Base-by-base conservation (phyloP, 2,888 invertebrate species). In the Caradrina kadenii region DNA sequence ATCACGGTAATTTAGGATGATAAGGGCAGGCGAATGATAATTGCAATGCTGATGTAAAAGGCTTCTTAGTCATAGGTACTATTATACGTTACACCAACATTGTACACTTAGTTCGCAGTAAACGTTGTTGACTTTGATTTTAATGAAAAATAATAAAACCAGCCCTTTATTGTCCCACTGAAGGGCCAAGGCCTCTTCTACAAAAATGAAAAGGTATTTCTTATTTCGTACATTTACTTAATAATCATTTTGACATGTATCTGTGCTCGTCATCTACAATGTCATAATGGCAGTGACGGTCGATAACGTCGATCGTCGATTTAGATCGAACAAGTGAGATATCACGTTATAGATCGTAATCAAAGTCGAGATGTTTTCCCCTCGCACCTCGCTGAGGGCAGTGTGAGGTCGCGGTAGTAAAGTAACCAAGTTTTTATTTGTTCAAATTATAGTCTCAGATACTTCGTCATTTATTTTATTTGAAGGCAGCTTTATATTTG, bases 391-490 rank as follows among this genome's bases (percentile, higher is more conserved):
- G 13, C 22, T 56, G 35, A 62, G 45, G 69, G 55, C 58, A 48
- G 19, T 22, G 31, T 26, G 45, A 63, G 60, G 62, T 48, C 45
- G 11, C 0, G 15, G 13, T 55, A 26, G 60, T 66, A 61, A 77
- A 71, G 21, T 48, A 31, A 63, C n/a, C 59, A 59, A 58, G 48
- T 48, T 70, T 68, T 65, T 67, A 60, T 66, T 79, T 59, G 35
- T 67, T 55, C 17, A 64, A 79, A 75, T 79, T 59, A 64, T 39
- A 42, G 42, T 62, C 58, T 66, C n/a, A 50, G 13, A 10, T 54
- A 54, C 31, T 8, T 10, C 7, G 62, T 74, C 10, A 58, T 73
- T 62, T 63, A 31, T 66, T 50, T 75, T 69, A 54, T 66, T 55
- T n/a, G 7, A 45, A 19, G 15, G 35, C 5, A 19, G 52, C 19